Evolutionary conservation across 2,113 vertebrate species (phyloP), one percentile per base, ranked within the genome.

Genomic region (Tauraco erythrolophus): DNA sequence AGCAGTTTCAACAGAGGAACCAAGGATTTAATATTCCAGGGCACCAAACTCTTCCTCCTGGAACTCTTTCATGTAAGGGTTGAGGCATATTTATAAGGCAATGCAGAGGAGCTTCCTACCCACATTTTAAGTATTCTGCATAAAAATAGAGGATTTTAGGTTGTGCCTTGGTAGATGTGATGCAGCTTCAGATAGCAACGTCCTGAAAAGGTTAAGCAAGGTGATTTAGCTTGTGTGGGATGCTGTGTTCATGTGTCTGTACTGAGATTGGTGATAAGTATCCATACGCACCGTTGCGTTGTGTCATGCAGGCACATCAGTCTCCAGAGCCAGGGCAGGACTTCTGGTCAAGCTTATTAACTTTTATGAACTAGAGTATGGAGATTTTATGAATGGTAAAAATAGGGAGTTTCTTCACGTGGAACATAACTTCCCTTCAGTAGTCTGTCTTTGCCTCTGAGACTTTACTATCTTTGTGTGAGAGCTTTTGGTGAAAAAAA

Each of bases 401-500:
- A 88, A 50, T 12, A 51, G 21, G 50, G 68, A 65, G 24, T 48
- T 92, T 69, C 71, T 80, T 88, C 33, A 6, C 14, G 41, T 74
- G 88, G 71, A 81, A 33, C 60, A 3, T 53, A 65, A 17, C 39
- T 64, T 88, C 46, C 35, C 46, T 64, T 69, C 75, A 54, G 54
- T 61, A 79, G 50, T 72, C 7, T 23, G 35, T 62, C 35, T 78
- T 33, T 81, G 43, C 78, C 88, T n/a, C 31, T 80, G 64, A 80
- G 39, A 27, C 27, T 61, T 72, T 19, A 6, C 45, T 65, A 0
- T 33, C 43, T 66, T 74, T 5, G 0, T 27, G 24, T 62, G 70
- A 69, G 61, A 94, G 61, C 77, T 92, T 81, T 56, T 60, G 41
- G 24, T 85, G 16, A 31, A 83, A 53, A 79, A 79, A 43, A 54